phyloP scores from a whole-genome alignment of 1,140 invertebrate species.

The Telenomus remus region DNA sequence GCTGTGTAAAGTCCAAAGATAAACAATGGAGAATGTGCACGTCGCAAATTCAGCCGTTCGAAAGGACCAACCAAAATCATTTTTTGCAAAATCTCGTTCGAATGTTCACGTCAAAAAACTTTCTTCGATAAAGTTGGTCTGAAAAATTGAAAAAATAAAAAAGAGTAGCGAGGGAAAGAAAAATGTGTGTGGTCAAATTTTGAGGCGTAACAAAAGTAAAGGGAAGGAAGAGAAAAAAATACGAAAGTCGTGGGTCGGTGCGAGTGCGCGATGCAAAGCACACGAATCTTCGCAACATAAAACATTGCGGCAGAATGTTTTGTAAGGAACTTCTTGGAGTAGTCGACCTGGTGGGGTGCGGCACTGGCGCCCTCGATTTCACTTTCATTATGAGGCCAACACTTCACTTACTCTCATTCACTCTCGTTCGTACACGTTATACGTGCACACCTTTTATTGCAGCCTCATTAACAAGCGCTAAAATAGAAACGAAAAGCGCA shows the following conservation, averaged over 20 bases:
- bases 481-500: slow-evolving; percentile 60
- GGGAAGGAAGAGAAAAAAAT: slow-evolving; percentile 12
- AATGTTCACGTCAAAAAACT: no score
- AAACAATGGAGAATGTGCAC: slow-evolving; percentile 44
- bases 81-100: no score
- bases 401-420: slow-evolving; percentile 67
- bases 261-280: slow-evolving; percentile 20
- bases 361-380: slow-evolving; percentile 73
- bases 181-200: neutral
- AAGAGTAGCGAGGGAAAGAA: neutral
- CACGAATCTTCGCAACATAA: slow-evolving; percentile 40
- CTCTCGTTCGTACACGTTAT: slow-evolving; percentile 64
- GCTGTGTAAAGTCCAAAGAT: slow-evolving; percentile 43
- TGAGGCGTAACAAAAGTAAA: neutral
- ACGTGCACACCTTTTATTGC: slow-evolving; percentile 62
- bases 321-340: slow-evolving; percentile 51
- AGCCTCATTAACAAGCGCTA: slow-evolving; percentile 59
- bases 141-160: no score
- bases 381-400: slow-evolving; percentile 74
- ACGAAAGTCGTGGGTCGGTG: slow-evolving; percentile 9
- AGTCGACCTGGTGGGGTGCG: slow-evolving; percentile 60
- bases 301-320: slow-evolving; percentile 49
- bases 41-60: slow-evolving; percentile 4
- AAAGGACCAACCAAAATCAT: neutral
- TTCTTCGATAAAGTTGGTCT: no score